These are phyloP conservation scores for Eupithecia subfuscata DNA, from an alignment of 2,888 invertebrate species.

Conservation along the genomic window DNA sequence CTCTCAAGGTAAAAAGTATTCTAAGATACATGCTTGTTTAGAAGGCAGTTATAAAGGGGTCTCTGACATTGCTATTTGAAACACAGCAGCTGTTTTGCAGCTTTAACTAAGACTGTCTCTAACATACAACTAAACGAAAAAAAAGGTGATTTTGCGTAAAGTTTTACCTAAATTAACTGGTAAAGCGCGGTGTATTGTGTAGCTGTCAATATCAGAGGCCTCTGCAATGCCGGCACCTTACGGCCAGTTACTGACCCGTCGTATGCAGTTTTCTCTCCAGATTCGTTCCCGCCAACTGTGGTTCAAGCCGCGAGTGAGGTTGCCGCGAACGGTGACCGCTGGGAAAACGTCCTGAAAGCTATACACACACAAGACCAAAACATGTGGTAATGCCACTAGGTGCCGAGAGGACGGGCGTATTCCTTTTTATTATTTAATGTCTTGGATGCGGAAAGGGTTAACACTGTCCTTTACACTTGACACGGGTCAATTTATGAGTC, in stretches of 20 bases:
- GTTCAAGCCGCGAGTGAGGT: slow-evolving; percentile 85
- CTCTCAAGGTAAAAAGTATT: slow-evolving; percentile 63
- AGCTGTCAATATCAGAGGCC: slow-evolving; percentile 31
- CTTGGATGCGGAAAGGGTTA: slow-evolving; percentile 46
- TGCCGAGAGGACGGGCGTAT: slow-evolving; percentile 75
- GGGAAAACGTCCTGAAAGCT: slow-evolving; percentile 86
- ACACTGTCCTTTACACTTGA: slow-evolving; percentile 17
- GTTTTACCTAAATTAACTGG: background rate
- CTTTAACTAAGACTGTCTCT: too few species aligned
- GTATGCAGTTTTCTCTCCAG: slow-evolving; percentile 84
- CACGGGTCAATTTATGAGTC: too few species aligned
- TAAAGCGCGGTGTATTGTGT: background rate
- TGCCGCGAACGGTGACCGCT: slow-evolving; percentile 86
- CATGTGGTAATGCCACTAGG: slow-evolving; percentile 83
- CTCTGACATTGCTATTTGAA: slow-evolving; percentile 44
- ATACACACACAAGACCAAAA: slow-evolving; percentile 81
- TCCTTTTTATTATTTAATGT: slow-evolving; percentile 60
- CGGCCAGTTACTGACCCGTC: slow-evolving; percentile 77
- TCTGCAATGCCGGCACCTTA: slow-evolving; percentile 19
- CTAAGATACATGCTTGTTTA: slow-evolving; percentile 25
- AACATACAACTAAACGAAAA: too few species aligned
- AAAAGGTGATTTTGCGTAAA: background rate
- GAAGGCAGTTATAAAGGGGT: slow-evolving; percentile 40
- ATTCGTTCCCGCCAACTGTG: slow-evolving; percentile 74
- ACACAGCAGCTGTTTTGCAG: background rate